Evolutionary conservation across 2,113 vertebrate species (phyloP).

Genomic region (Sylvilagus bachmani): DNA sequence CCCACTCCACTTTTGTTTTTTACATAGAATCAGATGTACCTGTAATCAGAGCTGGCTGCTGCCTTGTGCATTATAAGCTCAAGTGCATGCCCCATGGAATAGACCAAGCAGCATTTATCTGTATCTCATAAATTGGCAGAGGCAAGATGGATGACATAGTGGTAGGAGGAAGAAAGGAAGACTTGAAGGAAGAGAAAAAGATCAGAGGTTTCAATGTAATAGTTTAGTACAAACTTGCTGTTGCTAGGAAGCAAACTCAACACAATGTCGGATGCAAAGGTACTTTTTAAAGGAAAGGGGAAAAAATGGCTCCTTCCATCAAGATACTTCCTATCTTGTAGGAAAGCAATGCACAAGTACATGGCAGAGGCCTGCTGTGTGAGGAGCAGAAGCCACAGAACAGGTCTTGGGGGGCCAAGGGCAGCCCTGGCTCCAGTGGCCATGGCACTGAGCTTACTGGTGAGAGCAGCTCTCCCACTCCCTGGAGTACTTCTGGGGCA

Average conservation of each 20-base stretch:
- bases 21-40: neutral
- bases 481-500: too few relatives aligned
- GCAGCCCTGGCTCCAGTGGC: too few relatives aligned
- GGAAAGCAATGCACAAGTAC: neutral
- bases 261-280: neutral
- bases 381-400: too few relatives aligned
- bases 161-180: neutral
- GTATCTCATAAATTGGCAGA: neutral
- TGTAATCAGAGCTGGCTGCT: constrained; percentile 25
- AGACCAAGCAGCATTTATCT: neutral
- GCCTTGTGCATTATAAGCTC: neutral
- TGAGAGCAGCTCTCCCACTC: too few relatives aligned
- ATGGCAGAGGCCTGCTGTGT: neutral
- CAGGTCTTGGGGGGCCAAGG: too few relatives aligned
- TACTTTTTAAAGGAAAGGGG: neutral
- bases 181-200: neutral
- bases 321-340: neutral
- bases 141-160: neutral
- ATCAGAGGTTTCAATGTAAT: neutral
- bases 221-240: neutral
- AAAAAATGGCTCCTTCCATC: neutral
- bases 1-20: neutral
- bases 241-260: constrained; percentile 11
- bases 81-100: neutral
- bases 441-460: too few relatives aligned